Conservation (phyloP, 2,113 vertebrate species). For the Syngnathus typhle region DNA sequence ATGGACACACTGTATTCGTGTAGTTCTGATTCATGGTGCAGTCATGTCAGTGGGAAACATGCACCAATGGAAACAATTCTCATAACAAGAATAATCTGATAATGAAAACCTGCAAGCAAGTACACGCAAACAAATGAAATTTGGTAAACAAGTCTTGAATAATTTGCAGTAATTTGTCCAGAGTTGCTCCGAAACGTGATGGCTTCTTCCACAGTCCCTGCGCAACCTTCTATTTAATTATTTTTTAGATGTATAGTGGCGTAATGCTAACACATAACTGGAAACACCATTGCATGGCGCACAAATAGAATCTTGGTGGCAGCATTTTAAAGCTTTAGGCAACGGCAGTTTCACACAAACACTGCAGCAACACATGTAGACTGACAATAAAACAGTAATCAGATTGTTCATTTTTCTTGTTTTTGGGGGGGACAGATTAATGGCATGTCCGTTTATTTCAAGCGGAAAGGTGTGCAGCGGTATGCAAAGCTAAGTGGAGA, state of each 20-base stretch:
- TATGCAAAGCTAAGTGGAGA: too few relatives aligned
- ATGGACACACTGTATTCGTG: constrained; percentile 49
- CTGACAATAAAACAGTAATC: too few relatives aligned
- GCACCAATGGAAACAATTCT: constrained; percentile 55
- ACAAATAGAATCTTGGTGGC: not conserved
- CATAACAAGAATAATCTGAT: constrained; percentile 13
- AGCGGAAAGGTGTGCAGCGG: not conserved
- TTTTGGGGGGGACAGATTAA: not conserved
- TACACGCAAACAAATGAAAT: not conserved
- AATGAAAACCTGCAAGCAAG: not conserved
- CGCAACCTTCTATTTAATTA: too few relatives aligned
- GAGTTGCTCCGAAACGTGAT: not conserved
- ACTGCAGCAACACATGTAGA: not conserved
- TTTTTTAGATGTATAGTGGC: not conserved
- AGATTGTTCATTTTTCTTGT: not conserved
- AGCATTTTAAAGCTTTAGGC: not conserved
- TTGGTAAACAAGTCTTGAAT: not conserved
- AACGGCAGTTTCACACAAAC: not conserved
- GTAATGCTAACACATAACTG: not conserved
- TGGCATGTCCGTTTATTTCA: not conserved
- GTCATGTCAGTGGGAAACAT: constrained; percentile 43
- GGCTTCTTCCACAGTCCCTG: too few relatives aligned
- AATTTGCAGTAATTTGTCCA: not conserved
- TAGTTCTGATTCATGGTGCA: constrained; percentile 55
- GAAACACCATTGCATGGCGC: not conserved